phyloP scores from a whole-genome alignment of 2,113 vertebrate genomes.

The Cercocebus atys region DNA sequence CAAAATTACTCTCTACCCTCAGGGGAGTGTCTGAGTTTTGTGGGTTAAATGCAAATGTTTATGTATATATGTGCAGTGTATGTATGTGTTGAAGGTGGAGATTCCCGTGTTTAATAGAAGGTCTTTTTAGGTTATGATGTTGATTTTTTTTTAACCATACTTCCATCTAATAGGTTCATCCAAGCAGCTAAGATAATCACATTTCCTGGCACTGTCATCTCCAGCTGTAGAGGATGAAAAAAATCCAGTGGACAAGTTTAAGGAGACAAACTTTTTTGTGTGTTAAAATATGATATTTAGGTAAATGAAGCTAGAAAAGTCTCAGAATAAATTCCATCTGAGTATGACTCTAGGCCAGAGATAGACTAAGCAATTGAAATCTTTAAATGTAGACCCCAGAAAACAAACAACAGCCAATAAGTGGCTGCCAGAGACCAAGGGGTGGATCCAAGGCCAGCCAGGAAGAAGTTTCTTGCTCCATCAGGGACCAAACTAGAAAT shows the following conservation, averaged over 20 bases:
- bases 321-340: slow-evolving; percentile 2
- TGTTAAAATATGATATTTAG: slow-evolving; percentile 28
- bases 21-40: background rate
- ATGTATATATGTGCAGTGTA: background rate
- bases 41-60: background rate
- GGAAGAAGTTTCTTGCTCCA: background rate
- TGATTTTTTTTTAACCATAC: background rate
- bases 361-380: background rate
- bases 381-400: background rate
- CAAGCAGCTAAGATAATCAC: background rate
- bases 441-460: background rate
- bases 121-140: background rate
- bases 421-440: background rate
- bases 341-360: background rate
- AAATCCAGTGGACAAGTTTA: background rate
- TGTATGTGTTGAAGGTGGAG: background rate
- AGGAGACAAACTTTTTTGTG: background rate
- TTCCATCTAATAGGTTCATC: background rate
- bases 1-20: background rate
- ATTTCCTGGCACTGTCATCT: background rate
- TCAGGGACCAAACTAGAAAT: background rate
- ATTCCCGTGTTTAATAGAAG: background rate
- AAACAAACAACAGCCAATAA: background rate
- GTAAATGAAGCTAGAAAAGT: background rate
- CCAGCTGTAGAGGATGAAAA: background rate